A percentile compares a stretch with the other conserved stretches of the same genome.
phyloP scores from a whole-genome alignment of 2,888 invertebrate genomes.

The Drosophila kuntzei region DNA sequence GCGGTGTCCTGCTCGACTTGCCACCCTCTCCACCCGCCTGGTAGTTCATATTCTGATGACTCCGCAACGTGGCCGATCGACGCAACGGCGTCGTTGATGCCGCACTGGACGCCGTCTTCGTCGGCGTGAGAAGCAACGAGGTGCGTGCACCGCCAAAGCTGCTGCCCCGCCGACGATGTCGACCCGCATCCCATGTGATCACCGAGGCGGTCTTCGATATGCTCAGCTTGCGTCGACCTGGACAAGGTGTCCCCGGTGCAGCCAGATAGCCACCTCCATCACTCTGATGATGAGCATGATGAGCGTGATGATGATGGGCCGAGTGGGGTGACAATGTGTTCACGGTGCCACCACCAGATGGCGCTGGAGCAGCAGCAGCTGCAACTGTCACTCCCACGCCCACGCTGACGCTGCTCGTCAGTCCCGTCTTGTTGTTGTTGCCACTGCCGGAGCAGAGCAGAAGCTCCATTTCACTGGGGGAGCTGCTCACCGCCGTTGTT shows the following conservation, averaged over 20 bases:
- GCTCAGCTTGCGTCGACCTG: slow-evolving; percentile 86
- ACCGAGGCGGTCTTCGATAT: slow-evolving; percentile 86
- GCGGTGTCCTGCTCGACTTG: slow-evolving; percentile 85
- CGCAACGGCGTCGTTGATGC: slow-evolving; percentile 86
- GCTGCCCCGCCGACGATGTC: slow-evolving; percentile 89
- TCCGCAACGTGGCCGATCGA: slow-evolving; percentile 88
- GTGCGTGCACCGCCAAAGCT: slow-evolving; percentile 90
- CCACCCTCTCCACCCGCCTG: slow-evolving; percentile 35
- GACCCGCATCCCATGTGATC: slow-evolving; percentile 91
- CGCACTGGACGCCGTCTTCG: slow-evolving; percentile 77
- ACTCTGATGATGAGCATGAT: slow-evolving; percentile 71
- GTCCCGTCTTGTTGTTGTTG: slow-evolving; percentile 62
- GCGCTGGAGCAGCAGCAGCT: slow-evolving; percentile 51
- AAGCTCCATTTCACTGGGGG: slow-evolving; percentile 70
- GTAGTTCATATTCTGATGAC: slow-evolving; percentile 85
- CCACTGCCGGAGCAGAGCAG: slow-evolving; percentile 55
- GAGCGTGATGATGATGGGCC: slow-evolving; percentile 37
- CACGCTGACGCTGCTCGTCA: slow-evolving; percentile 87
- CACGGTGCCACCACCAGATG: slow-evolving; percentile 72
- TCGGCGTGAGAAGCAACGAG: slow-evolving; percentile 87
- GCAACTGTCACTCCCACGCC: slow-evolving; percentile 24
- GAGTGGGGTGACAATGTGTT: slow-evolving; percentile 69
- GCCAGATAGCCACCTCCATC: slow-evolving; percentile 82
- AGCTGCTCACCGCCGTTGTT: slow-evolving; percentile 64
- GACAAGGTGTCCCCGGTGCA: slow-evolving; percentile 84